A percentile compares a stretch with the other conserved stretches of the same genome.
Evolutionary conservation across 2,113 vertebrate genomes (phyloP).

Genomic region (Bungarus multicinctus): DNA sequence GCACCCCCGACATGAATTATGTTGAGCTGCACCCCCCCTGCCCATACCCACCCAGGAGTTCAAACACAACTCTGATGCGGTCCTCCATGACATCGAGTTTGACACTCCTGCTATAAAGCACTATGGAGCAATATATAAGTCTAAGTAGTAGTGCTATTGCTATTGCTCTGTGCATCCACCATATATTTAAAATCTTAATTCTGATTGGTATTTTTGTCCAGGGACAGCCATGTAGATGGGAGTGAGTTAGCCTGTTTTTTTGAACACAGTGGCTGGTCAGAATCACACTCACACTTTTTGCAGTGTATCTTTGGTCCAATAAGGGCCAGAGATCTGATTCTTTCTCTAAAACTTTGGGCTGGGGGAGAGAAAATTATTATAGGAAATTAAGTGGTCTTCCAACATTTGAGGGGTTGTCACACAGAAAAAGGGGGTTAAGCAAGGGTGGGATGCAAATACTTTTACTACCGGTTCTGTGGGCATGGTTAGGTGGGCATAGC

Average conservation of each 20-base stretch:
- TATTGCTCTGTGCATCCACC: not conserved
- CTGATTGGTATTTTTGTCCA: not conserved
- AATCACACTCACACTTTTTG: not conserved
- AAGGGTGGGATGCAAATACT: too few relatives aligned
- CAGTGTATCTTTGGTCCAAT: not conserved
- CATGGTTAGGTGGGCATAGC: too few relatives aligned
- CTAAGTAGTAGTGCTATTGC: too few relatives aligned
- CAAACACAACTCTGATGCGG: too few relatives aligned
- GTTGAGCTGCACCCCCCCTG: too few relatives aligned
- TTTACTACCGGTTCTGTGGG: too few relatives aligned
- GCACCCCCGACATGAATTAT: too few relatives aligned
- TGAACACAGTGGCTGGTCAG: not conserved
- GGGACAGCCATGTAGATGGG: not conserved
- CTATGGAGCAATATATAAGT: too few relatives aligned
- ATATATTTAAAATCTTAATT: not conserved
- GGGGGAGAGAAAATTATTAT: not conserved
- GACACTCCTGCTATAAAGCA: too few relatives aligned
- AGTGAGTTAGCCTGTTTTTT: not conserved
- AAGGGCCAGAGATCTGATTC: not conserved
- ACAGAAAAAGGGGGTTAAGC: not conserved
- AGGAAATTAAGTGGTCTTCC: not conserved
- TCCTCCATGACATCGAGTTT: too few relatives aligned
- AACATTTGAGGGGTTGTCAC: not conserved
- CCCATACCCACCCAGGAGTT: too few relatives aligned
- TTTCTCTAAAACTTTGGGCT: not conserved